Evolutionary conservation across 2,888 invertebrate species (phyloP).

Genomic region (Girardia tigrina): DNA sequence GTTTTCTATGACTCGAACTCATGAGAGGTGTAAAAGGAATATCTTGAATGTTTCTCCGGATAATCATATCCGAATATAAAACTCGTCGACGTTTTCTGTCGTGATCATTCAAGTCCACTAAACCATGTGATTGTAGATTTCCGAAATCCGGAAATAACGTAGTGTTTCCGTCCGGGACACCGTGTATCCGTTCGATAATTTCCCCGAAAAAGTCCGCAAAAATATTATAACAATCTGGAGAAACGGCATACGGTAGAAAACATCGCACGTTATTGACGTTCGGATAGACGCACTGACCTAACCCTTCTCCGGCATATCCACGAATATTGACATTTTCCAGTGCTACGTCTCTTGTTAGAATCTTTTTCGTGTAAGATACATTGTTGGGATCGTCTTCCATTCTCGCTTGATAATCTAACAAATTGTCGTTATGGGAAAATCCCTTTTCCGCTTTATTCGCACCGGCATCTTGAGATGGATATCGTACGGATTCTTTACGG

Average conservation of each 20-base stretch:
- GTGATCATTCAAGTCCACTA: not conserved
- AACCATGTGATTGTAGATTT: not conserved
- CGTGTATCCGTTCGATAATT: conserved; percentile 5
- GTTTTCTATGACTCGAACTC: not conserved
- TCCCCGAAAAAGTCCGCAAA: conserved; percentile 1
- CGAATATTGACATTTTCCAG: not conserved
- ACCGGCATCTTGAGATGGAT: too few species aligned
- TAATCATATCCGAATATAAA: not conserved
- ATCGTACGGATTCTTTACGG: too few species aligned
- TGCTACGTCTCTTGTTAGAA: not conserved
- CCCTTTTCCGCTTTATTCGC: too few species aligned
- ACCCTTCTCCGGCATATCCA: not conserved
- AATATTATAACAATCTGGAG: not conserved
- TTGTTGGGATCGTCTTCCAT: not conserved
- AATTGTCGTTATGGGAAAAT: not conserved
- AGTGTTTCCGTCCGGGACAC: not conserved
- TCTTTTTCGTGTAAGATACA: not conserved
- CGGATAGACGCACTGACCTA: not conserved
- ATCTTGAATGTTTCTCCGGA: not conserved
- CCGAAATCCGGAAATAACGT: conserved; percentile 6
- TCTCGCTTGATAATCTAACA: not conserved
- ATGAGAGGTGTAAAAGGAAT: not conserved
- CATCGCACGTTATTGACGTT: not conserved
- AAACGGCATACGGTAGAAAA: not conserved
- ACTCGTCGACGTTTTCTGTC: not conserved